These are phyloP conservation scores for Leptothorax acervorum DNA, from an alignment of 2,888 invertebrate species.

Conservation along the genomic window DNA sequence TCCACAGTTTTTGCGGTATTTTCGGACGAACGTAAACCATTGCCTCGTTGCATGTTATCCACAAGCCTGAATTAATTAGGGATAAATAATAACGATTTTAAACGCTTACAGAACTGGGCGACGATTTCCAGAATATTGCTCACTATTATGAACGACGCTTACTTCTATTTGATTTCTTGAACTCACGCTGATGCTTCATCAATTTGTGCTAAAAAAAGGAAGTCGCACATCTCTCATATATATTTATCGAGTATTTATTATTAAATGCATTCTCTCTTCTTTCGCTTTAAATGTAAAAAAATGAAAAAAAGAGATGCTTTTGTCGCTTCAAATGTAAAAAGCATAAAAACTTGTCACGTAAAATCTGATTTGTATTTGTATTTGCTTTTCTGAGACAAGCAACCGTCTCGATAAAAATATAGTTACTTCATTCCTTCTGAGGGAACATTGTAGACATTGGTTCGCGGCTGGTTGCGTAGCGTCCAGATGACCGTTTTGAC, in stretches of 20 bases:
- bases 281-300: not conserved
- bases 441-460: slow-evolving; percentile 51
- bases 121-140: not conserved
- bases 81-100: not conserved
- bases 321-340: not conserved
- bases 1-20: slow-evolving; percentile 67
- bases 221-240: not conserved
- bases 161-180: slow-evolving; percentile 16
- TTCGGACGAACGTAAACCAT: slow-evolving; percentile 75
- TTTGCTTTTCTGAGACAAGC: not conserved
- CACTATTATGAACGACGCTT: not conserved
- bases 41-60: slow-evolving; percentile 77
- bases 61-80: slow-evolving; percentile 68
- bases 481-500: slow-evolving; percentile 9
- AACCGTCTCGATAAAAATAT: not conserved
- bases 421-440: slow-evolving; percentile 62
- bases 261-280: not conserved
- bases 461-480: not conserved
- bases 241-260: not conserved
- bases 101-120: not conserved
- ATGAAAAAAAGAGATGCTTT: not conserved
- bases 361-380: not conserved
- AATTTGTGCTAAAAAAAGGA: slow-evolving; percentile 20
- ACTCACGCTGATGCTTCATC: not conserved
- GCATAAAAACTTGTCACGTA: not conserved